phyloP scores from a whole-genome alignment of 2,113 vertebrate species.

The Heterochromis multidens region DNA sequence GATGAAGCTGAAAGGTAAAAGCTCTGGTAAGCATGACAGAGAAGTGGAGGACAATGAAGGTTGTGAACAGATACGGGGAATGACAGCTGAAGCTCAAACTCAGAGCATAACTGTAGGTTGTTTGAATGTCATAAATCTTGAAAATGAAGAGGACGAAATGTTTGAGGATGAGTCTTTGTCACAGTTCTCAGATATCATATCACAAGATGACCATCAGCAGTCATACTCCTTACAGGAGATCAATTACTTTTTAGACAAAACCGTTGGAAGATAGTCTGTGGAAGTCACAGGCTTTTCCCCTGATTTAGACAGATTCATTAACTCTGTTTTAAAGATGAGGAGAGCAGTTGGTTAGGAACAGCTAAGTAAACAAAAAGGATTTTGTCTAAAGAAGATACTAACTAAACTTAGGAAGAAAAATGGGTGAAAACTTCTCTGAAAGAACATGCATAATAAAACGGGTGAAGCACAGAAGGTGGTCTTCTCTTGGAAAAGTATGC shows the following conservation, averaged over 20 bases:
- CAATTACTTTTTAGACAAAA: not conserved
- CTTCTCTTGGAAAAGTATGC: not conserved
- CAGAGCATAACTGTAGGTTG: not conserved
- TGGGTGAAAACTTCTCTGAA: accelerated
- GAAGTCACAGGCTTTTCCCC: not conserved
- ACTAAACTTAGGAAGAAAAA: not conserved
- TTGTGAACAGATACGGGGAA: not conserved
- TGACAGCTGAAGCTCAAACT: not conserved
- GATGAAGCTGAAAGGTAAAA: not conserved
- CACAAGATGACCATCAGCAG: not conserved
- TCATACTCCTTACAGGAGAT: not conserved
- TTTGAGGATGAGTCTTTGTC: not conserved
- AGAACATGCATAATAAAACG: not conserved
- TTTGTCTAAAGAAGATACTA: not conserved
- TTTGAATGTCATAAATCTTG: not conserved
- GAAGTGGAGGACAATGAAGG: not conserved
- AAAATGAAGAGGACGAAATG: not conserved
- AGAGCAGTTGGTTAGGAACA: not conserved
- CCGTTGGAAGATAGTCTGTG: not conserved
- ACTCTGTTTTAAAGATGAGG: not conserved
- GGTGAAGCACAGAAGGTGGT: not conserved
- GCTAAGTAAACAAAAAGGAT: not conserved
- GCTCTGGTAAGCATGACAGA: not conserved
- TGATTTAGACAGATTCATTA: no score
- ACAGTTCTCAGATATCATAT: not conserved